Base-by-base conservation (phyloP, 2,888 invertebrate genomes). In the Sipunculus nudus region DNA sequence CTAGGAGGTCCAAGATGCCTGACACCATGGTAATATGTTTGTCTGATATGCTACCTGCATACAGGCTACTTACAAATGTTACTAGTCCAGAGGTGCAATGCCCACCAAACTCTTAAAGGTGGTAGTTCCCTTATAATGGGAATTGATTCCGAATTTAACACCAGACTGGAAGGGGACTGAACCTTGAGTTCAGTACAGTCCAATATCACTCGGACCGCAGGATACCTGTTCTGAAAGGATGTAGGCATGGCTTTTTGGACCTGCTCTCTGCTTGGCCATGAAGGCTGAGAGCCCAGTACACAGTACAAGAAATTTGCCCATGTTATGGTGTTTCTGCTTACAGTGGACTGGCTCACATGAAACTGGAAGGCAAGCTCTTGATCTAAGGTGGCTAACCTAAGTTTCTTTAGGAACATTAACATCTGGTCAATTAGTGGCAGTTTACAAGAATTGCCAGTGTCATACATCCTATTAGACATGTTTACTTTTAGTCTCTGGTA, bases 251-350 rank as follows among this genome's bases (percentile, higher is more conserved):
- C 23, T 21, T 16, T 38, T 16, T 52, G 13, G 8, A 52, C 52
- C 5, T 50, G 39, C 19, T 49, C 21, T n/a, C 41, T 52, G 26
- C 13, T 32, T 19, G 52, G 58, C 52, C 58, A 58, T 6, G 43
- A 26, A 13, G 52, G 32, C 19, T 45, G n/a, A 3, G 52, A 31
- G 19, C 52, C 39, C 21, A 58, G 26, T 25, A 58, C 45, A n/a
- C n/a, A 13, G 28, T 58, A 53, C 28, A 58, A 19, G 25, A 45
- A 58, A 38, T 58, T 50, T 2, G 31, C 19, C 58, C 58, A 58
- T 16, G 58, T 35, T 6, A 52, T 43, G 32, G 45, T 21, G 23
- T 52, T 35, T 25, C 46, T 43, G 19, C 38, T 52, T 3, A 52
- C 52, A 25, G 52, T 41, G 5, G 29, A 10, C 19, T 35, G 41